These are phyloP conservation scores for Sarotherodon lohbergeri DNA, from an alignment of 2,113 vertebrate genomes.

Conservation along the genomic window DNA sequence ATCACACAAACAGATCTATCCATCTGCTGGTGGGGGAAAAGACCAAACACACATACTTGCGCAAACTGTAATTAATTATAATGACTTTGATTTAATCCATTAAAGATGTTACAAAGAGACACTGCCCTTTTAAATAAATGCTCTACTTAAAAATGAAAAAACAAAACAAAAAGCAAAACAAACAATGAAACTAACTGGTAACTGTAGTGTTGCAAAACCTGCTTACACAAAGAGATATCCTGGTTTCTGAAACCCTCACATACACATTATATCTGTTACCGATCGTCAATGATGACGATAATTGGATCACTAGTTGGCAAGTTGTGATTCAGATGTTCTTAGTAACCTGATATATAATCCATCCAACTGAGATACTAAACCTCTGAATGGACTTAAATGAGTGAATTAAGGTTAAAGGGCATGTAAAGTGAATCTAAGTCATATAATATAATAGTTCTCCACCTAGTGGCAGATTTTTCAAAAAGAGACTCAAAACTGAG, in stretches of 20 bases:
- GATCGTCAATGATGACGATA: not conserved
- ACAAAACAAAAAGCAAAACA: not conserved
- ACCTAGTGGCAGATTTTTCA: not conserved
- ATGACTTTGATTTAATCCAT: not conserved
- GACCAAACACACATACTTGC: not conserved
- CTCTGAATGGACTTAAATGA: not conserved
- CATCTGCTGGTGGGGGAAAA: not conserved
- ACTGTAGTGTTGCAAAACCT: not conserved
- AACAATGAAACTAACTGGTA: not conserved
- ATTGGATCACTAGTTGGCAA: not conserved
- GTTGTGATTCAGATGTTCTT: not conserved
- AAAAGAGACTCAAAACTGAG: not conserved
- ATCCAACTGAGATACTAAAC: not conserved
- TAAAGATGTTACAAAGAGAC: not conserved
- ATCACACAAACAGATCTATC: constrained; percentile 18
- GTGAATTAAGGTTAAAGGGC: not conserved
- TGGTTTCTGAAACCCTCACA: not conserved
- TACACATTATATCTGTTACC: not conserved
- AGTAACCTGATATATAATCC: not conserved
- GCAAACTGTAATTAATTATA: not conserved
- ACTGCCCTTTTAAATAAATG: not conserved
- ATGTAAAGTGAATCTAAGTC: not conserved
- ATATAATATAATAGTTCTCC: not conserved
- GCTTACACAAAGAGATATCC: not conserved
- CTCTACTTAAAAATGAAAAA: not conserved